Evolutionary conservation across 1,140 invertebrate genomes (phyloP).

Genomic region (Nylanderia fulva): DNA sequence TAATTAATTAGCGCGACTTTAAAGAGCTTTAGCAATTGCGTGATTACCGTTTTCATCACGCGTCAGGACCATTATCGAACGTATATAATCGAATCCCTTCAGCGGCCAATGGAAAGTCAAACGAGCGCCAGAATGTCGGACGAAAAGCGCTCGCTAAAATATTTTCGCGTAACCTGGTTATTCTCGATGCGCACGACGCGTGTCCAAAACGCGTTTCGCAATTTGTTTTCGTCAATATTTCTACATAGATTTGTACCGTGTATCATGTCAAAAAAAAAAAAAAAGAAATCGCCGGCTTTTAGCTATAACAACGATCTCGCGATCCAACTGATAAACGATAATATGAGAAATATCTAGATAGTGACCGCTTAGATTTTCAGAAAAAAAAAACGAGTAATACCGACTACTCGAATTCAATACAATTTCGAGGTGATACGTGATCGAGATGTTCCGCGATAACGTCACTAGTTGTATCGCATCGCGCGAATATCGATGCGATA

Average conservation of each 20-base stretch:
- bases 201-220: slow-evolving; percentile 12
- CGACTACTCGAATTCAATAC: slow-evolving; percentile 38
- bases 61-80: slow-evolving; percentile 14
- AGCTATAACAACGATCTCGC: neutral
- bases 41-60: slow-evolving; percentile 48
- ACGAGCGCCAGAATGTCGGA: slow-evolving; percentile 32
- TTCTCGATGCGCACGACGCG: neutral
- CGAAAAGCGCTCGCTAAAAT: slow-evolving; percentile 27
- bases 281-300: neutral
- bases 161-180: slow-evolving; percentile 30
- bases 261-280: neutral
- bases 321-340: neutral
- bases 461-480: slow-evolving; percentile 76
- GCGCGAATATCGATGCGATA: slow-evolving; percentile 73
- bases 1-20: slow-evolving; percentile 71
- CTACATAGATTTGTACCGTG: neutral
- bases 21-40: slow-evolving; percentile 65
- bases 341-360: neutral
- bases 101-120: slow-evolving; percentile 70
- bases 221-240: slow-evolving; percentile 4
- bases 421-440: slow-evolving; percentile 70
- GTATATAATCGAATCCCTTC: slow-evolving; percentile 33
- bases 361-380: neutral
- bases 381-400: neutral
- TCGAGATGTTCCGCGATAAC: slow-evolving; percentile 77